Evolutionary conservation across 2,888 invertebrate genomes (phyloP).

Genomic region (Serripes groenlandicus): DNA sequence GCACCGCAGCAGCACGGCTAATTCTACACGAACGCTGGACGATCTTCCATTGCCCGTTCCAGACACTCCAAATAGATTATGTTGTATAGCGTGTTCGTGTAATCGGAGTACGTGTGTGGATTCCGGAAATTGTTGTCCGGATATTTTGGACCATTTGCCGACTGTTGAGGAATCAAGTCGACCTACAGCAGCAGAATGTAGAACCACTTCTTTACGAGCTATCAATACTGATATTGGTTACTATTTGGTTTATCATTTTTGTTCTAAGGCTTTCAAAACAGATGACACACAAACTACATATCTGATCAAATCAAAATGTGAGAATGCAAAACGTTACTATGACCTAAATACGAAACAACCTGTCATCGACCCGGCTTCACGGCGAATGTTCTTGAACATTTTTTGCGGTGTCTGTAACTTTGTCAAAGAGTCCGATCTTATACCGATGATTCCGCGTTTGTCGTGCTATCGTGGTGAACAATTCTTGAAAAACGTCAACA

Average conservation of each 20-base stretch:
- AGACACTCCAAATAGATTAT: not conserved
- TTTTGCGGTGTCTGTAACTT: not conserved
- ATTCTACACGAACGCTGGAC: not conserved
- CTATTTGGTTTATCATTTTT: not conserved
- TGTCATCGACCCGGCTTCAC: not conserved
- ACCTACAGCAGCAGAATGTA: not conserved
- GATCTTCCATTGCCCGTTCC: conserved; percentile 1
- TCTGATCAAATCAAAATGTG: conserved; percentile 1
- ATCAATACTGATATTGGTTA: not conserved
- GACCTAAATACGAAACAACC: not conserved
- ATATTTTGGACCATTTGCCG: not conserved
- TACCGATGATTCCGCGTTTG: not conserved
- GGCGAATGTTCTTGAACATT: not conserved
- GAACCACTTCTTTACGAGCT: not conserved
- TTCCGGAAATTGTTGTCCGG: conserved; percentile 11
- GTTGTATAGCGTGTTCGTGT: conserved; percentile 1
- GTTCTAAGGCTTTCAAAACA: not conserved
- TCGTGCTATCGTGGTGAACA: not conserved
- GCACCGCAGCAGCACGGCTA: not conserved
- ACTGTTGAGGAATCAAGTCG: not conserved
- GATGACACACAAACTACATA: not conserved
- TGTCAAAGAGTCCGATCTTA: not conserved
- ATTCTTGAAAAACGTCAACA: not conserved
- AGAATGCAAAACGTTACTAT: not conserved
- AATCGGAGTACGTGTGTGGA: not conserved